Conservation (phyloP, 2,797 vertebrate species). For the Crax fasciolata region DNA sequence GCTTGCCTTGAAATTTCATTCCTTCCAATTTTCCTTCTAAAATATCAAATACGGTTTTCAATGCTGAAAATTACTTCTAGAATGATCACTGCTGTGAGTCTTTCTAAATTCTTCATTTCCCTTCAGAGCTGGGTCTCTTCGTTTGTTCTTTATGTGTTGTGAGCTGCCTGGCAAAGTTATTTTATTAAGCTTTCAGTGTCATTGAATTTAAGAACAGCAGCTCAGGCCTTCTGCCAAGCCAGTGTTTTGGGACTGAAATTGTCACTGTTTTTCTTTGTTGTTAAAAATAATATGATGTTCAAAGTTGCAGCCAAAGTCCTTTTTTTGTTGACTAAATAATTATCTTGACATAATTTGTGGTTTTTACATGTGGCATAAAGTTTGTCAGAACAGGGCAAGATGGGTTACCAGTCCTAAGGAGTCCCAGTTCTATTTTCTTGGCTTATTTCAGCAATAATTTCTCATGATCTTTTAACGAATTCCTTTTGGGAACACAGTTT, state of each 20-base stretch:
- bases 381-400: neutral
- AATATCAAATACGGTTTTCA: neutral
- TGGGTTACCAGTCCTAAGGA: neutral
- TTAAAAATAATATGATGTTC: neutral
- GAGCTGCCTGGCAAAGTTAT: constrained; percentile 7
- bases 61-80: constrained; percentile 1
- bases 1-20: neutral
- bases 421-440: neutral
- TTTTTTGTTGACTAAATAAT: constrained; percentile 9
- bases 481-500: neutral
- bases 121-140: neutral
- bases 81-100: neutral
- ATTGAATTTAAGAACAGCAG: constrained; percentile 15
- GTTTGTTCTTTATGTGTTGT: neutral
- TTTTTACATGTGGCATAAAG: neutral
- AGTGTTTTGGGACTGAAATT: constrained; percentile 34
- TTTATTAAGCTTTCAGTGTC: constrained; percentile 43
- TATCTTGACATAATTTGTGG: neutral
- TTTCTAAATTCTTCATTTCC: constrained; percentile 6
- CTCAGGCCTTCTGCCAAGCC: constrained; percentile 36
- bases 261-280: constrained; percentile 1
- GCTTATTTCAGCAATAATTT: constrained; percentile 18
- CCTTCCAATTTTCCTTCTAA: neutral
- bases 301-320: neutral
- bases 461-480: neutral